Conservation (phyloP, 1,140 invertebrate genomes). For the Laupala kohalensis region DNA sequence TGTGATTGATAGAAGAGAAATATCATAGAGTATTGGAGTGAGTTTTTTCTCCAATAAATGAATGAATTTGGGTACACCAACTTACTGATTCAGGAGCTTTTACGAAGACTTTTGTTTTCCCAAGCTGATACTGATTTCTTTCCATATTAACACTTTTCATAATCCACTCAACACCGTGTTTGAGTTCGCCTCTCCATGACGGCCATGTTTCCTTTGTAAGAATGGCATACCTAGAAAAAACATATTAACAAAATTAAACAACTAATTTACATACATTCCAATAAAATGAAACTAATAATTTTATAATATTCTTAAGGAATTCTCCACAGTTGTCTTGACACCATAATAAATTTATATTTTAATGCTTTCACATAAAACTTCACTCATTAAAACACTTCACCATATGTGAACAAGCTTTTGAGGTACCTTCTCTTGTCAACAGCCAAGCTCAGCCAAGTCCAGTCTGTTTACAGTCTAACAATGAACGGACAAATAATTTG, state of each 20-base stretch:
- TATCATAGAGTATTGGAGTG: background rate
- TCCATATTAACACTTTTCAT: conserved; percentile 48
- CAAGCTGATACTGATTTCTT: conserved; percentile 53
- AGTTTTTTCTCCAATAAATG: background rate
- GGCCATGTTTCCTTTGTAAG: conserved; percentile 58
- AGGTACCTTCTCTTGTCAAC: too few species aligned
- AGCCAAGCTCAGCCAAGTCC: too few species aligned
- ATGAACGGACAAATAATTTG: too few species aligned
- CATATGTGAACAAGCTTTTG: too few species aligned
- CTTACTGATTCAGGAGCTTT: conserved; percentile 63
- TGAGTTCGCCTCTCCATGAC: conserved; percentile 41
- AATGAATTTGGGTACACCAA: too few species aligned
- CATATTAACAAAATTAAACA: background rate
- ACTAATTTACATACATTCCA: background rate
- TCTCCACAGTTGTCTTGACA: background rate
- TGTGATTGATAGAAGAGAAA: background rate
- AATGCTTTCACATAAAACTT: too few species aligned
- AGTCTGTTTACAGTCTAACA: too few species aligned
- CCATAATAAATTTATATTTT: background rate
- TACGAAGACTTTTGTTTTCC: conserved; percentile 59
- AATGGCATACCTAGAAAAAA: conserved; percentile 46
- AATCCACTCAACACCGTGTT: conserved; percentile 44
- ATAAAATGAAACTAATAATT: background rate
- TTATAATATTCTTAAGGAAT: background rate
- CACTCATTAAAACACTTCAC: too few species aligned